Evolutionary conservation across 2,888 invertebrate genomes (phyloP), one percentile per base, ranked within the genome.

Genomic region (Eristalis pertinax): DNA sequence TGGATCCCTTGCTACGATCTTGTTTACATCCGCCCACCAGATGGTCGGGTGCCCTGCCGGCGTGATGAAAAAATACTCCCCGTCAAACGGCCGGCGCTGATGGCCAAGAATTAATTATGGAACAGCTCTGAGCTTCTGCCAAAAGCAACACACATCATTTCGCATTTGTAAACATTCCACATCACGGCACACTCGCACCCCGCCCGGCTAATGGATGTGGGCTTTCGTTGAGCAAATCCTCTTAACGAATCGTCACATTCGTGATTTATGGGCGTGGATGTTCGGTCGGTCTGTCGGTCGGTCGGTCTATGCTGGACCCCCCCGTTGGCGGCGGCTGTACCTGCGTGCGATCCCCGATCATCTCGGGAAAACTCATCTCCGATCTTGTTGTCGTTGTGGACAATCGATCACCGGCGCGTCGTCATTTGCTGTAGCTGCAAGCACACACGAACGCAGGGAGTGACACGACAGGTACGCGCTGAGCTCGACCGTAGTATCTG

Each of bases 11-110:
- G 26, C 60, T 58, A 60, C 38, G 62, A 68, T 63, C 60, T 67
- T 80, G 73, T 80, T 80, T 80, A 80, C 73, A 74, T 74, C 73
- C 72, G 73, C 32, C 60, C 62, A 63, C 69, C 77, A 77, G 77
- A 70, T 77, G 63, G 68, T 35, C 19, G 13, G 58, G 11, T n/a
- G 50, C 50, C 43, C 32, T 32, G 63, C 38, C 70, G 62, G 10
- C 24, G 8, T 5, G 26, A 43, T 73, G 73, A 38, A 41, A 72
- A 62, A 72, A 72, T 62, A 73, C 19, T 19, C 13, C n/a, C 62
- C 38, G 38, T 38, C 13, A 7, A 1, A 5, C 19, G 19, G 50
- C n/a, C 4, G 19, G 50, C 19, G 50, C n/a, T 50, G 50, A 19
- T n/a, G 19, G 19, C 50, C 50, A 50, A 50, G 19, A 60, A 50